Evolutionary conservation across 2,797 vertebrate genomes (phyloP).

Genomic region (Trachurus trachurus): DNA sequence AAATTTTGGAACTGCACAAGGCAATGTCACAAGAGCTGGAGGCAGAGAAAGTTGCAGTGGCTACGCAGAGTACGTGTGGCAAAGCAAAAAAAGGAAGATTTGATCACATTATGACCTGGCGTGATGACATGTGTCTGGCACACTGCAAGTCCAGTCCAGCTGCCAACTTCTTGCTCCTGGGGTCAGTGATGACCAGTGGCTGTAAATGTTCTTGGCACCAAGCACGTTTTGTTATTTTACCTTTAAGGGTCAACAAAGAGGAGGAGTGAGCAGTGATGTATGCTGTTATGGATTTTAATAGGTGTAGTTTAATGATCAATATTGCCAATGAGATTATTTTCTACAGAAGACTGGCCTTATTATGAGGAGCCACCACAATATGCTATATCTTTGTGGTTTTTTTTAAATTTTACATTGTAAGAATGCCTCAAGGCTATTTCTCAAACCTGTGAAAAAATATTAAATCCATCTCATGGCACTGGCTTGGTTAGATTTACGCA

Average conservation of each 20-base stretch:
- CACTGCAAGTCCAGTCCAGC: constrained; percentile 20
- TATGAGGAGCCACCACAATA: background rate
- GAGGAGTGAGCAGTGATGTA: constrained; percentile 25
- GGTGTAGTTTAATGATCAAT: constrained; percentile 6
- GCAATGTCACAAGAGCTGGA: constrained; percentile 18
- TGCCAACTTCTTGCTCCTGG: constrained; percentile 38
- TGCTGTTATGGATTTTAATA: constrained; percentile 9
- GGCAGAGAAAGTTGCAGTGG: constrained; percentile 2
- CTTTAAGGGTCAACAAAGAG: constrained; percentile 24
- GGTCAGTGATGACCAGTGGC: constrained; percentile 28
- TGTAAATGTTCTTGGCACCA: constrained; percentile 40
- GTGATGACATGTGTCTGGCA: constrained; percentile 26
- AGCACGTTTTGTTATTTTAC: constrained; percentile 26
- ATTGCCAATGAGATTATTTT: background rate
- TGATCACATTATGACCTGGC: constrained; percentile 50
- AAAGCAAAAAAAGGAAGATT: constrained; percentile 34
- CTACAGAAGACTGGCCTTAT: background rate
- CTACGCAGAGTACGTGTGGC: constrained; percentile 28
- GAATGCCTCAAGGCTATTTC: background rate
- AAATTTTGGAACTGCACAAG: background rate
- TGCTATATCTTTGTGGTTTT: no score
- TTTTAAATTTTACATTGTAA: background rate
- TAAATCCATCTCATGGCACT: constrained; percentile 3
- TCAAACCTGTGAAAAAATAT: constrained; percentile 28
- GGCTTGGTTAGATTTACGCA: constrained; percentile 1